Evolutionary conservation across 2,113 vertebrate genomes (phyloP).

Genomic region (Tragelaphus buxtoni): DNA sequence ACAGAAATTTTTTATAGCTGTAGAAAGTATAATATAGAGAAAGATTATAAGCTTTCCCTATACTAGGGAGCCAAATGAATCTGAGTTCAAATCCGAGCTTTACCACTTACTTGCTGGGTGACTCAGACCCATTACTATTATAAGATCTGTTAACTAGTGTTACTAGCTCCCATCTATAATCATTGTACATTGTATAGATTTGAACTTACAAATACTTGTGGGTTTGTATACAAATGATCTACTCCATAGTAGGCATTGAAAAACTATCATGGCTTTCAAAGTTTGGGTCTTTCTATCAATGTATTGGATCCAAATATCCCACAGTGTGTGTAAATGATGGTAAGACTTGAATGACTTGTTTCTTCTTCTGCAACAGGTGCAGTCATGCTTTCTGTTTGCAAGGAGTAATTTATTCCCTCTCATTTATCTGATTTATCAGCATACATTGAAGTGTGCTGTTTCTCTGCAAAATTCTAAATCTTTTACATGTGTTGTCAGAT

Average conservation of each 20-base stretch:
- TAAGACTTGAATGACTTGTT: background rate
- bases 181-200: background rate
- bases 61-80: background rate
- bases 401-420: background rate
- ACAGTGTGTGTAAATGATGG: background rate
- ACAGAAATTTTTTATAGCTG: background rate
- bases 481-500: background rate
- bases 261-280: background rate
- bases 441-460: background rate
- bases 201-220: background rate
- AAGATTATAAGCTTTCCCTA: background rate
- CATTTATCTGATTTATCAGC: constrained; percentile 24
- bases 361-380: constrained; percentile 1
- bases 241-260: background rate
- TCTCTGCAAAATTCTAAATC: constrained; percentile 15
- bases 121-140: background rate
- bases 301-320: background rate
- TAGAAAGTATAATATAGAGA: background rate
- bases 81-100: background rate
- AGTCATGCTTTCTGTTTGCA: constrained; percentile 12
- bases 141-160: background rate
- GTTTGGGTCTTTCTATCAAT: background rate
- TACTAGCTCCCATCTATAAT: background rate
- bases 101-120: background rate
- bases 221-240: background rate